Evolutionary conservation across 2,113 vertebrate species (phyloP).

Genomic region (Hippolais icterina): DNA sequence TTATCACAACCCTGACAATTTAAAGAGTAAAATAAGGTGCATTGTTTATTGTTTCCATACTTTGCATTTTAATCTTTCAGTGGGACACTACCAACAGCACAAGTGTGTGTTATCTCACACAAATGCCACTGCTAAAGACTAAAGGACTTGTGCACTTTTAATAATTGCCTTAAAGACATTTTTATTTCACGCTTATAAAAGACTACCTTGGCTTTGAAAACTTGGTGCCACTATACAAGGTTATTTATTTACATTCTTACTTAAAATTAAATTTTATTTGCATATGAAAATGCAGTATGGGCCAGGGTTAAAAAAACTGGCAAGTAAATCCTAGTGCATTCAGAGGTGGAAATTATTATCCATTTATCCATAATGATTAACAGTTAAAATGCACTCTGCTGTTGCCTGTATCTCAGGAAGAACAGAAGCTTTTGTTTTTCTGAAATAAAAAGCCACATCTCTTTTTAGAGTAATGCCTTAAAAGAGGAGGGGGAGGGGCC

Average conservation of each 20-base stretch:
- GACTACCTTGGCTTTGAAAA: constrained; percentile 48
- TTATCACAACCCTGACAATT: neutral
- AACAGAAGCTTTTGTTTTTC: constrained; percentile 65
- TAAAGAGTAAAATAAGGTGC: neutral
- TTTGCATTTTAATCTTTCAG: neutral
- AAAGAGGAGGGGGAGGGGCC: neutral
- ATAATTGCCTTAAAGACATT: constrained; percentile 24
- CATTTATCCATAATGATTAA: constrained; percentile 57
- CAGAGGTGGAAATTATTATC: constrained; percentile 58
- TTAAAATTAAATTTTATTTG: constrained; percentile 57
- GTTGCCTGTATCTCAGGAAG: constrained; percentile 34
- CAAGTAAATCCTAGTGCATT: constrained; percentile 29
- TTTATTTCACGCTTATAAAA: constrained; percentile 42
- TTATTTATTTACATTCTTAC: constrained; percentile 49
- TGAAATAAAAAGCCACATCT: constrained; percentile 60
- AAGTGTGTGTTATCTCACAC: neutral
- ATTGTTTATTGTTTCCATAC: neutral
- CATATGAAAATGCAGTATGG: constrained; percentile 25
- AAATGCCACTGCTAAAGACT: neutral
- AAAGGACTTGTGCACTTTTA: neutral
- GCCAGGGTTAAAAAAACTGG: constrained; percentile 13
- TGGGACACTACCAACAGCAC: neutral
- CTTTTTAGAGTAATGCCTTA: constrained; percentile 65
- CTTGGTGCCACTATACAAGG: constrained; percentile 2
- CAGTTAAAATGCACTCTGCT: constrained; percentile 61